These are phyloP conservation scores for Chroicocephalus ridibundus DNA, from an alignment of 2,113 vertebrate genomes.

Conservation along the genomic window DNA sequence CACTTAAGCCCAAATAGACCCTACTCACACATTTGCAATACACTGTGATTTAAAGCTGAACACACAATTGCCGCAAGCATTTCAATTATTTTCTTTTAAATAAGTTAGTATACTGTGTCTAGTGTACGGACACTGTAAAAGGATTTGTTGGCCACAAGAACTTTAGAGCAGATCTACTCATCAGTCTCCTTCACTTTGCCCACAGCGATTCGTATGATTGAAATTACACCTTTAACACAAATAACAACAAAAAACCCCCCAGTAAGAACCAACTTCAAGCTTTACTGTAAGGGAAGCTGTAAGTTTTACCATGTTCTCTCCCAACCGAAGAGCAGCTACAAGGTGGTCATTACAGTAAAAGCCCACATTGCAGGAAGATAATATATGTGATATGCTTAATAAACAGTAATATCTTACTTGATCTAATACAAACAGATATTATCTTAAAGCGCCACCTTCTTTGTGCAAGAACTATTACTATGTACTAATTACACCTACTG, in stretches of 20 bases:
- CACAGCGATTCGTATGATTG: background rate
- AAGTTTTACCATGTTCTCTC: background rate
- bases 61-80: background rate
- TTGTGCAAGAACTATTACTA: background rate
- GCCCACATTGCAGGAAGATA: background rate
- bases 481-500: background rate
- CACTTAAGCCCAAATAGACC: background rate
- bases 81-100: background rate
- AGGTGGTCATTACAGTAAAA: background rate
- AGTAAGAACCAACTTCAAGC: background rate
- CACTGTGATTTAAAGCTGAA: background rate
- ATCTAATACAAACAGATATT: background rate
- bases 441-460: background rate
- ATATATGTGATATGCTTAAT: background rate
- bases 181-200: background rate
- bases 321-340: background rate
- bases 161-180: background rate
- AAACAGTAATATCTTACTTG: background rate
- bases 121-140: background rate
- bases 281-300: background rate
- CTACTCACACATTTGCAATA: background rate
- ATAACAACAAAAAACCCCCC: background rate
- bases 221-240: background rate
- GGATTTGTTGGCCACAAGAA: background rate
- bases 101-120: background rate